Percentiles rank a stretch among this genome's conserved stretches.
Evolutionary conservation across 2,888 invertebrate genomes (phyloP).

Genomic region (Acanthosepion lycidas): DNA sequence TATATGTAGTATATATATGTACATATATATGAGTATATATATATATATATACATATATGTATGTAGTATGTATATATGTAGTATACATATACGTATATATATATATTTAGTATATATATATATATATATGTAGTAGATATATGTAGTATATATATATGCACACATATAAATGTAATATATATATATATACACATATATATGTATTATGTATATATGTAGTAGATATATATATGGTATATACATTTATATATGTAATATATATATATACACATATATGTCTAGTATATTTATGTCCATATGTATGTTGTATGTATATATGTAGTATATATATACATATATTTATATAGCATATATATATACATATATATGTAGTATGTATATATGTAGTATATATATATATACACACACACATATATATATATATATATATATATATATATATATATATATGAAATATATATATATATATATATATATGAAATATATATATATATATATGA

Average conservation of each 20-base stretch:
- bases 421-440: constrained; percentile 38
- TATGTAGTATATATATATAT: not conserved
- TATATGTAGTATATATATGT: not conserved
- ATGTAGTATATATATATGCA: not conserved
- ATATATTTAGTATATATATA: not conserved
- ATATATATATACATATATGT: not conserved
- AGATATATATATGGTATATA: not conserved
- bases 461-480: not conserved
- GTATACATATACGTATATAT: not conserved
- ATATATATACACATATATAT: not conserved
- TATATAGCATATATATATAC: not conserved
- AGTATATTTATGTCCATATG: not conserved
- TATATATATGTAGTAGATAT: not conserved
- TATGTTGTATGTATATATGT: not conserved
- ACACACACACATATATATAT: not conserved
- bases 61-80: too few species aligned
- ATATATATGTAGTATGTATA: not conserved
- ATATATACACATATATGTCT: not conserved
- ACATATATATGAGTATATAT: not conserved
- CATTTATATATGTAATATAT: not conserved
- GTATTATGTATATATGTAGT: too few species aligned
- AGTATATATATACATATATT: not conserved
- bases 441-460: not conserved
- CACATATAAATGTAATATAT: not conserved
- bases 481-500: not conserved